These are phyloP conservation scores for Crypturellus tataupa DNA, from an alignment of 2,797 vertebrate species.

Conservation along the genomic window DNA sequence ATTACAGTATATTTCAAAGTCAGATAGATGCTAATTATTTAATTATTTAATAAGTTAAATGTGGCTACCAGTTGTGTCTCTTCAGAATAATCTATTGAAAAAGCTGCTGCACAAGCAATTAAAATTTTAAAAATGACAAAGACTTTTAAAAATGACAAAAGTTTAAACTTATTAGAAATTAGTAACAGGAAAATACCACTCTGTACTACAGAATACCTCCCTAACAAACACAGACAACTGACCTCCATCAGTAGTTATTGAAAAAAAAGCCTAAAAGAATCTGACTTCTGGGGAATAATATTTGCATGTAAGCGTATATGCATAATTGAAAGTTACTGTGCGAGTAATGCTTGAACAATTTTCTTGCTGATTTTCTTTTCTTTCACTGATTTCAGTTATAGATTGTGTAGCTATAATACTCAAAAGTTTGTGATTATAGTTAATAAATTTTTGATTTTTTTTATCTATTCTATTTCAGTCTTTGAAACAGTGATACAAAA, in stretches of 20 bases:
- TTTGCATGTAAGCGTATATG: neutral
- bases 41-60: neutral
- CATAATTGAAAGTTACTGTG: neutral
- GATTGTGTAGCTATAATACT: neutral
- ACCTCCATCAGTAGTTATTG: neutral
- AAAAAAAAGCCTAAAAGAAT: neutral
- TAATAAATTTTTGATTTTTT: neutral
- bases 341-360: neutral
- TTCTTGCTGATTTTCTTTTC: neutral
- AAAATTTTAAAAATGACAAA: neutral
- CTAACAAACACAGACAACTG: neutral
- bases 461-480: neutral
- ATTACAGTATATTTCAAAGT: slow-evolving; percentile 48
- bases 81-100: neutral
- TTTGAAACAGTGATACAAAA: neutral
- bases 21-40: slow-evolving; percentile 50
- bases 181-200: neutral
- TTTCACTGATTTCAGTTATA: neutral
- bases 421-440: neutral
- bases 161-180: neutral
- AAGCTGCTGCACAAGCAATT: neutral
- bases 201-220: neutral
- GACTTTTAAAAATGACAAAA: neutral
- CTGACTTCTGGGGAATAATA: neutral
- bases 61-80: neutral